Base-by-base conservation (phyloP, 37 sponge, comb jelly and placozoan species). In the Tethya wilhelma region DNA sequence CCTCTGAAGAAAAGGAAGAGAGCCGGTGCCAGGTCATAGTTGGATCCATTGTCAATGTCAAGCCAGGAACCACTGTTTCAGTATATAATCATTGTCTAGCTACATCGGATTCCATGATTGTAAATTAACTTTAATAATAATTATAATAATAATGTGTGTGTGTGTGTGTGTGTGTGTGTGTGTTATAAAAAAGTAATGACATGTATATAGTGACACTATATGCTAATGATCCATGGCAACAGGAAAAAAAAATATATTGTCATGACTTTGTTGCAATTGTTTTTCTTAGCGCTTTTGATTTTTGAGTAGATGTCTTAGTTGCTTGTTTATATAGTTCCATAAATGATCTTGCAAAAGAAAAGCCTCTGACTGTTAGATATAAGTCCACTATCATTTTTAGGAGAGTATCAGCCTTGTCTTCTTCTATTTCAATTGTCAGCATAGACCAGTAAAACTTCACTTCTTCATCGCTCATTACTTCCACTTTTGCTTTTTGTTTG, bases 301-400 rank as follows among this genome's bases (percentile, higher is more conserved):
- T 71, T 63, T 86, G 79, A 7, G 62, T 31, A 33, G 38, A 12
- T 71, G 59, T 86, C 56, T 85, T 69, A 3, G 38, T 71, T 25
- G 63, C 2, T 37, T 86, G 73, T 28, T 86, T 86, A 36, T 65
- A 86, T 42, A 60, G 19, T 31, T 86, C 79, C 58, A 86, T 79
- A 28, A 38, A 86, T 9, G 74, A 41, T 31, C 33, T 79, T 9
- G 74, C 64, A 25, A 63, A 69, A 20, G 86, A 86, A 45, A 72
- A 79, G 11, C 74, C 86, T 64, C 79, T 30, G 12, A 86, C 72
- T 2, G 79, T 86, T 19, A 86, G 25, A 29, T 22, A 86, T 34
- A 73, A 39, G 0, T 79, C 73, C 23, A 59, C 70, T 42, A 83
- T 65, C 74, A 73, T 73, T 32, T 64, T 43, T 26, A 83, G 74